These are phyloP conservation scores for Agrotis ipsilon DNA, from an alignment of 2,888 invertebrate genomes.

Conservation along the genomic window DNA sequence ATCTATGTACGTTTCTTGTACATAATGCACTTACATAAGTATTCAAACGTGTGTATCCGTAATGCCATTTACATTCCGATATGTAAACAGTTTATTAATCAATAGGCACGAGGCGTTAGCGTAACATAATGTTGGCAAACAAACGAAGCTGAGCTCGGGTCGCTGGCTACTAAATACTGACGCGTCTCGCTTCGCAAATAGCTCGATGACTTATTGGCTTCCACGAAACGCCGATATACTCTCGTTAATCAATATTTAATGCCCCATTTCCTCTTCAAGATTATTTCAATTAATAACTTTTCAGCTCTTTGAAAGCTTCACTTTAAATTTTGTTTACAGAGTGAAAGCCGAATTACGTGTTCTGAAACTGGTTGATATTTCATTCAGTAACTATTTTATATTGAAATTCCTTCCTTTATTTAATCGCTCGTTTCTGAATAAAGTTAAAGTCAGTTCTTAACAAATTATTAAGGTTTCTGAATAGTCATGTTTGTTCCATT, in stretches of 20 bases:
- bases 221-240: slow-evolving; percentile 64
- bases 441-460: slow-evolving; percentile 18
- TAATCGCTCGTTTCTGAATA: background rate
- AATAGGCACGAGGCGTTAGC: slow-evolving; percentile 37
- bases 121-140: slow-evolving; percentile 59
- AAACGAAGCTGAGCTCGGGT: slow-evolving; percentile 45
- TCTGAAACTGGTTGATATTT: slow-evolving; percentile 9
- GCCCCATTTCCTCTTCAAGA: slow-evolving; percentile 67
- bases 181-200: slow-evolving; percentile 61
- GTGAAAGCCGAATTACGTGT: background rate
- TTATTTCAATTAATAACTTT: slow-evolving; percentile 56
- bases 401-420: background rate
- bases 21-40: slow-evolving; percentile 15
- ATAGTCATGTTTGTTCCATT: slow-evolving; percentile 53
- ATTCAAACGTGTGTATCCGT: slow-evolving; percentile 30
- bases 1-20: background rate
- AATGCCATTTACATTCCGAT: slow-evolving; percentile 40
- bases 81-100: slow-evolving; percentile 47
- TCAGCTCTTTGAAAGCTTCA: slow-evolving; percentile 30
- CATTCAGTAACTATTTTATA: background rate
- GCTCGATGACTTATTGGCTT: slow-evolving; percentile 65
- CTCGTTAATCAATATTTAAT: slow-evolving; percentile 73
- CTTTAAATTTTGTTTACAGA: slow-evolving; percentile 10
- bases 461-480: slow-evolving; percentile 41
- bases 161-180: slow-evolving; percentile 36